Evolutionary conservation across 2,888 invertebrate species (phyloP).

Genomic region (Microctonus hyperodae): DNA sequence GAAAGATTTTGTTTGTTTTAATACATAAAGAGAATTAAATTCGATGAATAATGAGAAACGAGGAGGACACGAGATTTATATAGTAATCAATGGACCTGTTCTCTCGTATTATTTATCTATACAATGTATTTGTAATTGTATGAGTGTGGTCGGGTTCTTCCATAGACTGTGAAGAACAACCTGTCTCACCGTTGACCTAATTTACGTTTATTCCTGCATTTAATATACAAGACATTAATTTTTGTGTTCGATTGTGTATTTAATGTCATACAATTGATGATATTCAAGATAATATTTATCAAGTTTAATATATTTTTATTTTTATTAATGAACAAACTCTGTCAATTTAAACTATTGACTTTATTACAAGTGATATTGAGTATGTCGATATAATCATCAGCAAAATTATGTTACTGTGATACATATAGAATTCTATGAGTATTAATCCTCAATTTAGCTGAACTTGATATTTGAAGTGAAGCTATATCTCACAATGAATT

Average conservation of each 20-base stretch:
- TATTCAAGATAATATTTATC: not conserved
- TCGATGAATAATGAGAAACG: not conserved
- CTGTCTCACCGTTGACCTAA: conserved; percentile 45
- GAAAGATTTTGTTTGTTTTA: too few relatives aligned
- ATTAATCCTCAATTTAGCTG: conserved; percentile 21
- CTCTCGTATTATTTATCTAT: conserved; percentile 6
- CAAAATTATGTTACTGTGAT: not conserved
- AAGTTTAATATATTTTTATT: not conserved
- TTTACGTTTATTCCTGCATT: conserved; percentile 29
- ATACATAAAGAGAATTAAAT: not conserved
- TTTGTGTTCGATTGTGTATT: not conserved
- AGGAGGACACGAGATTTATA: not conserved
- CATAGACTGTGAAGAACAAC: conserved; percentile 51
- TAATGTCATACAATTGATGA: not conserved
- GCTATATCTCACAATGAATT: conserved; percentile 16
- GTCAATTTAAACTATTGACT: not conserved
- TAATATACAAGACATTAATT: conserved; percentile 2
- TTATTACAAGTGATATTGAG: not conserved
- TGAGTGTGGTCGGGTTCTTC: not conserved
- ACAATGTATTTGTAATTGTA: not conserved
- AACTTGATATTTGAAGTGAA: conserved; percentile 26
- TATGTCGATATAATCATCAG: not conserved
- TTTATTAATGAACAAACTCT: not conserved
- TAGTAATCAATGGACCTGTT: conserved; percentile 6
- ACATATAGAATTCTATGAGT: conserved; percentile 9